Percentiles rank a stretch among this genome's conserved stretches.
Conservation (phyloP, 2,113 vertebrate genomes). For the Mungos mungo region DNA sequence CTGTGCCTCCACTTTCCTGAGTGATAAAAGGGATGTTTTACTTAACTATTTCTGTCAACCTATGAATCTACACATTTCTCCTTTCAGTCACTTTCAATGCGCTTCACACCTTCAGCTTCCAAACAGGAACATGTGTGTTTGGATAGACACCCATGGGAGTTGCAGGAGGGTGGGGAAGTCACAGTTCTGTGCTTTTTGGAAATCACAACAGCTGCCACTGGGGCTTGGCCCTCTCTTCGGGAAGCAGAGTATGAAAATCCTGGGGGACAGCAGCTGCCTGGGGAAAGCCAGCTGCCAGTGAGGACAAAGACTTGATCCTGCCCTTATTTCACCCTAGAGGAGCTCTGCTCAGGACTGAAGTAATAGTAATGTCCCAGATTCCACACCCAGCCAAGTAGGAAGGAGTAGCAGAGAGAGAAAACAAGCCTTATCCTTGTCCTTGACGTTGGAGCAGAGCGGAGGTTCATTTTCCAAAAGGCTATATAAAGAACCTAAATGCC, state of each 20-base stretch:
- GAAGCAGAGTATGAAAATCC: background rate
- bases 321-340: background rate
- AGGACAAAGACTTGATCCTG: background rate
- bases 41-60: background rate
- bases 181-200: background rate
- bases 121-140: background rate
- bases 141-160: background rate
- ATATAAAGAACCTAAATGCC: background rate
- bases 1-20: background rate
- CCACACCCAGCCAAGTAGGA: background rate
- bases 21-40: background rate
- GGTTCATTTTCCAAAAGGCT: background rate
- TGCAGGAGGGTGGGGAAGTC: background rate
- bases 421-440: background rate
- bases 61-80: background rate
- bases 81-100: background rate
- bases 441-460: background rate
- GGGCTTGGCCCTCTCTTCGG: background rate
- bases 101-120: conserved; percentile 14
- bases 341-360: background rate
- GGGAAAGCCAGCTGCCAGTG: background rate
- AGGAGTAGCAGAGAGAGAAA: background rate
- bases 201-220: background rate
- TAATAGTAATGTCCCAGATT: background rate
- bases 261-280: background rate